Base-by-base conservation (phyloP, 2,113 vertebrate species). In the Morone chrysops region DNA sequence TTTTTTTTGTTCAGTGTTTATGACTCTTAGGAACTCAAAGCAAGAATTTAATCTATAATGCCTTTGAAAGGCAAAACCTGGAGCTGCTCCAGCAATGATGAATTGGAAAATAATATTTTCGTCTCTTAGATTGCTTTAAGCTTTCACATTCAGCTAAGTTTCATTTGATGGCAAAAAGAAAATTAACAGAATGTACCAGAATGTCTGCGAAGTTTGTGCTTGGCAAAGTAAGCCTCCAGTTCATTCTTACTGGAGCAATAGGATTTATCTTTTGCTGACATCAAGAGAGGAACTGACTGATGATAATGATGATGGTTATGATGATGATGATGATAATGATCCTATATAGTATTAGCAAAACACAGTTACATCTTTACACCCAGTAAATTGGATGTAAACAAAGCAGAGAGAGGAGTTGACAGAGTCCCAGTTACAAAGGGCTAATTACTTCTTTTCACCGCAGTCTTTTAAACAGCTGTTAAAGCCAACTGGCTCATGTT, bases 41-140 rank as follows among this genome's bases (percentile, higher is more conserved):
- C 20, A 54, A 38, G 45, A 74, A 65, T 76, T 69, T n/a, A 31
- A 83, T 81, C 65, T 66, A 31, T 41, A 45, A 75, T 60, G 18
- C n/a, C 0, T 17, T 14, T 80, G 40, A 76, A 56, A 75, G 48
- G 59, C 31, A 20, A 87, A 81, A 54, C 43, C 43, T 48, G 59
- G 78, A 51, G 62, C 71, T 48, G 40, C 31, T 75, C 61, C 54
- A 76, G 45, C 53, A 31, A 36, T 18, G 61, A 66, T n/a, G 17
- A 75, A 66, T 40, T 75, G n/a, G 11, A 72, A 66, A 70, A 67
- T 36, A 36, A 20, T 6, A 36, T 41, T 40, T 6, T 73, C 31
- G 4, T 45, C 47, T 78, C 61, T 18, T 11, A 45, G 20, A 25
- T 50, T 53, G 61, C 71, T 74, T 63, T 77, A 16, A 80, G 75